Evolutionary conservation across 2,113 vertebrate genomes (phyloP), one percentile per base, ranked within the genome.

Genomic region (Alouatta palliata): DNA sequence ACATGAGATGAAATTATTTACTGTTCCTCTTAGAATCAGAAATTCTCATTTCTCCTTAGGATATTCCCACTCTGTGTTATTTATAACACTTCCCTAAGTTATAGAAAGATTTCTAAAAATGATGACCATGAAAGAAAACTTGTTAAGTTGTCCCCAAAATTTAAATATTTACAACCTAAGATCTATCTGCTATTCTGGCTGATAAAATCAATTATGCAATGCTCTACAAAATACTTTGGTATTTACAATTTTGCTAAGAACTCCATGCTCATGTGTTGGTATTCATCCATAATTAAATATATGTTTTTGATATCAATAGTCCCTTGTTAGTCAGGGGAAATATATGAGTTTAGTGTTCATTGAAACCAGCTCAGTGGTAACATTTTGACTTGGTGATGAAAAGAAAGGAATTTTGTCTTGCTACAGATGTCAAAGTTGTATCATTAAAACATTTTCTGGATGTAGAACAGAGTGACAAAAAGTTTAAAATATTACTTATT

Each of bases 161-260:
- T 68, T 45, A 52, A 90, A 43, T 90, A 66, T 86, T 23, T 93
- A 35, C 4, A 82, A 2, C 37, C 6, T 94, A n/a, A 85, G 8
- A 32, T 56, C 27, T 47, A 30, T 9, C 32, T 91, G 20, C 27
- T 75, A 30, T 89, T 85, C 16, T 88, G 3, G 5, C 2, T 86
- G 71, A 37, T 64, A 37, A 7, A 85, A 71, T 56, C 45, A 58
- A 8, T 81, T 56, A 37, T 49, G 23, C 6, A 77, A 8, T 90
- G 87, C 40, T 47, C 40, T 71, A 61, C 6, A 61, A 91, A n/a
- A 11, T 94, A 96, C 64, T 88, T 91, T 84, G 20, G 47, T 37
- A 80, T 91, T 87, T 93, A 71, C 85, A n/a, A 56, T 77, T 95
- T 94, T 86, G 61, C 32, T 45, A 64, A 94, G 47, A 43, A 58